Evolutionary conservation across 2,888 invertebrate species (phyloP), one percentile per base, ranked within the genome.

Genomic region (Cremastobaeus sp.): DNA sequence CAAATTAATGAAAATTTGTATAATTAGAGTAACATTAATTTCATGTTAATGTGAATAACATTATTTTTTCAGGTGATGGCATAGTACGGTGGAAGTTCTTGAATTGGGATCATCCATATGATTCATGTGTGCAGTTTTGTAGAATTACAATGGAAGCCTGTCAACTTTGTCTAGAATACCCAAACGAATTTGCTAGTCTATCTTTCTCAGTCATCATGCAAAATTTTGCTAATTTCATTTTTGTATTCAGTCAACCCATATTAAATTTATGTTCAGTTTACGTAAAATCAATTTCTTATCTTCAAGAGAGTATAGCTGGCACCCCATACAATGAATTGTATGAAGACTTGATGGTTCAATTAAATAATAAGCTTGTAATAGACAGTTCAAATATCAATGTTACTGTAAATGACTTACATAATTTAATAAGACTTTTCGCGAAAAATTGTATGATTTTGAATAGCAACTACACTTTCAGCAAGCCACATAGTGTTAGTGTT

Each of bases 101-200:
- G n/a, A 70, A 77, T 2, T 81, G 78, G 76, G 18, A 32, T 8
- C 57, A 81, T 43, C 77, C 20, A 25, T n/a, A 28, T 1, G 14
- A 34, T 18, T 39, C 34, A 1, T 80, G 39, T 52, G 71, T n/a
- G 77, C 79, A 64, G 11, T 64, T 50, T n/a, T 57, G 64, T 3
- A 47, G 81, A 1, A 57, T 83, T 1, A 84, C 82, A 0, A 74
- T 82, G 4, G 83, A 85, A 28, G 80, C 81, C 0, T 81, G 81
- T 21, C 60, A 75, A 0, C 74, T 84, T 17, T 77, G 75, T 21
- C 48, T 87, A 3, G 81, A 83, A 37, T 84, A 79, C 39, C 79
- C 84, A 0, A 20, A 62, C 0, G 28, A 74, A 0, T 76, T 74
- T 25, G 69, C 79, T 1, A 62, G 55, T 0, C 76, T 83, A 20